Base-by-base conservation (phyloP, 2,797 vertebrate genomes). In the Pogoniulus pusillus region DNA sequence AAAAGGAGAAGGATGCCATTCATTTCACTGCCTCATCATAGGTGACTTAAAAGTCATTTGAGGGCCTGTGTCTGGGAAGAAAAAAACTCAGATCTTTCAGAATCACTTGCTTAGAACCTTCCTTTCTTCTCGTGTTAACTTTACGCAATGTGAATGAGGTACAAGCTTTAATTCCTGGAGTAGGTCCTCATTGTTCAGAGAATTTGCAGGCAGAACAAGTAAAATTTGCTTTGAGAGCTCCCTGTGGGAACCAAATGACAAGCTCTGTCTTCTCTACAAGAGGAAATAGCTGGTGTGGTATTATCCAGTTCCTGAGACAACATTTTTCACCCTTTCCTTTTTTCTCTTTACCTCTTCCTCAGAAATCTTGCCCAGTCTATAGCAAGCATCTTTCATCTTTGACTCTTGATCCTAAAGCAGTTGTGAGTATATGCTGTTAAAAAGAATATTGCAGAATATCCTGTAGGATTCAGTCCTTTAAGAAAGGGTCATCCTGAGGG, bases 191-290 rank as follows among this genome's bases (percentile, higher is more conserved):
- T 94, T 95, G 93, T 94, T 95, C 92, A 92, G 91, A 92, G 89
- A 93, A 91, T 93, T 91, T 93, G 72, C 10, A 2, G 93, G 83
- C 86, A 86, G 94, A 87, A 89, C 83, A 82, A 93, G 78, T 90
- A 74, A 91, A 95, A 94, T 93, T 90, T 91, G 54, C 92, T 95
- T 96, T 95, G 86, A 92, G 83, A 90, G 32, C 35, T 94, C 91
- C 89, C 91, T 82, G 91, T 86, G 81, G 92, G 93, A 94, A 70
- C 53, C 39, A 82, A 93, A 85, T 57, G 62, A 89, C 83, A 91
- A 91, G 32, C 16, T 86, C 90, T 87, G 75, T 95, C 90, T 87
- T 94, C 94, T 95, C 81, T 59, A 85, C 75, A 85, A 92, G 87
- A 70, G 18, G 32, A 95, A 91, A 88, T 88, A 87, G 54, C 43